Evolutionary conservation across 2,888 invertebrate genomes (phyloP).

Genomic region (Aleiodes testaceus): DNA sequence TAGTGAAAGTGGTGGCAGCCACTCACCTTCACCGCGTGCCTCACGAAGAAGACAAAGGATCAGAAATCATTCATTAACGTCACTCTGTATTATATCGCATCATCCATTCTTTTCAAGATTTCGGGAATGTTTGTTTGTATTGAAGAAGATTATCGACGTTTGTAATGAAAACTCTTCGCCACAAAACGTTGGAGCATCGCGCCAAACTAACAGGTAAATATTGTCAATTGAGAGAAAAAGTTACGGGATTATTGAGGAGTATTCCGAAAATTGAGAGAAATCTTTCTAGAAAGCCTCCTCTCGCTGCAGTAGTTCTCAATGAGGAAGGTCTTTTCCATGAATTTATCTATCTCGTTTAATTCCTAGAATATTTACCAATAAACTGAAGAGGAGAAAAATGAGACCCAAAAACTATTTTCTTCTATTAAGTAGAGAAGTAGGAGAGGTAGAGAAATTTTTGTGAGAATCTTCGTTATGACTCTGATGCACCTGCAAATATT

Average conservation of each 20-base stretch:
- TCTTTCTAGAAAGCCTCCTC: background rate
- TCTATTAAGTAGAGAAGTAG: no score
- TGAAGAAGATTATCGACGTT: conserved; percentile 97
- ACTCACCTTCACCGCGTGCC: conserved; percentile 89
- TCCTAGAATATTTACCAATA: background rate
- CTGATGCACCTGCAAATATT: background rate
- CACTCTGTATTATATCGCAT: conserved; percentile 97
- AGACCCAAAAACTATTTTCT: no score
- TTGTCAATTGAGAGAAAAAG: background rate
- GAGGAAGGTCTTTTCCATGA: background rate
- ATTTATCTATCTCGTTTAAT: background rate
- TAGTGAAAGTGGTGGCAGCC: conserved; percentile 91
- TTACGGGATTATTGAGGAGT: background rate
- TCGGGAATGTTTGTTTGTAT: conserved; percentile 96
- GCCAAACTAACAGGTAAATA: conserved; percentile 85
- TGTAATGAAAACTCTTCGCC: conserved; percentile 96
- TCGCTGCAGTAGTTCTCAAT: no score
- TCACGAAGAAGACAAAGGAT: conserved; percentile 86
- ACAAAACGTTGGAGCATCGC: conserved; percentile 90
- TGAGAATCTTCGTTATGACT: conserved; percentile 10
- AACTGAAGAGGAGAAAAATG: no score
- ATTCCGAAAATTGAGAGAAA: background rate
- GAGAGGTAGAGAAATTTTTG: background rate
- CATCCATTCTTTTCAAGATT: conserved; percentile 99
- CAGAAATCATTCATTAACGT: conserved; percentile 95